phyloP scores from a whole-genome alignment of 2,888 invertebrate species.

The Bibio marci region DNA sequence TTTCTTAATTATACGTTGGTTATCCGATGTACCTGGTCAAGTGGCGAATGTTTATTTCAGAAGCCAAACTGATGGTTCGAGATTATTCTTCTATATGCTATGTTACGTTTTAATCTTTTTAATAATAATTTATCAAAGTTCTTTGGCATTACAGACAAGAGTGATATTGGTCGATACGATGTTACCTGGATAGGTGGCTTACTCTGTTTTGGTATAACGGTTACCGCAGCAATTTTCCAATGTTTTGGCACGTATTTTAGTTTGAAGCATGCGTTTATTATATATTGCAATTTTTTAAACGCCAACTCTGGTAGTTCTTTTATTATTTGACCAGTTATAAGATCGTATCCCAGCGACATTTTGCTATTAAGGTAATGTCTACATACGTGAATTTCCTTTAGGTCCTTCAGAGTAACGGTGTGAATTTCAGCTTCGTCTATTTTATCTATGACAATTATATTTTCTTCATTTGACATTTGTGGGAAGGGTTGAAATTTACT shows the following conservation, averaged over 20 bases:
- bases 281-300: slow-evolving; percentile 10
- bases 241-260: slow-evolving; percentile 7
- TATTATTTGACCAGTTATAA: slow-evolving; percentile 13
- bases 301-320: slow-evolving; percentile 12
- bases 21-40: slow-evolving; percentile 9
- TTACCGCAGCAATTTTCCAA: slow-evolving; percentile 12
- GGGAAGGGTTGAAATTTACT: too few relatives aligned
- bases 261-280: slow-evolving; percentile 12
- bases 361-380: slow-evolving; percentile 6
- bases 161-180: slow-evolving; percentile 13
- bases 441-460: too few relatives aligned
- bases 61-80: slow-evolving; percentile 10
- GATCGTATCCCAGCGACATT: slow-evolving; percentile 13
- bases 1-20: slow-evolving; percentile 2
- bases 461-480: too few relatives aligned
- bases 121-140: slow-evolving; percentile 14
- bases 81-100: background rate
- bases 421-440: too few relatives aligned
- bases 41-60: slow-evolving; percentile 6
- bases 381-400: background rate
- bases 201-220: slow-evolving; percentile 14
- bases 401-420: background rate
- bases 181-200: slow-evolving; percentile 11
- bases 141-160: slow-evolving; percentile 13
- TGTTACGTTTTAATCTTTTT: slow-evolving; percentile 7